Evolutionary conservation across 2,113 vertebrate genomes (phyloP).

Genomic region (Axis porcinus): DNA sequence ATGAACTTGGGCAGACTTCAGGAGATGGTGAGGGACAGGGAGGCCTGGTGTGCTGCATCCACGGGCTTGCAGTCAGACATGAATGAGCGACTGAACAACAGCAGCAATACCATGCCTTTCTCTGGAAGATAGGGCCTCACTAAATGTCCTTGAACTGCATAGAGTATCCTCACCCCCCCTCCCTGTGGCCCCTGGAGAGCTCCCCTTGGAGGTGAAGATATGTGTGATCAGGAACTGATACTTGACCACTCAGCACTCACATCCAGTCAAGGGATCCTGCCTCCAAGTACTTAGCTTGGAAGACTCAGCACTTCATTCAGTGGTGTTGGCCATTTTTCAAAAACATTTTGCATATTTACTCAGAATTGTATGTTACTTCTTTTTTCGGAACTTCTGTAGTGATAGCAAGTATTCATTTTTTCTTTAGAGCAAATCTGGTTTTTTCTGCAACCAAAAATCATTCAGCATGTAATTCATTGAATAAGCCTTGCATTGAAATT

Average conservation of each 20-base stretch:
- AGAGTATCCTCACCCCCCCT: background rate
- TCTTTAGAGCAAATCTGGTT: background rate
- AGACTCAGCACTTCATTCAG: background rate
- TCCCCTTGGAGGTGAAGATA: background rate
- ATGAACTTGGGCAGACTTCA: background rate
- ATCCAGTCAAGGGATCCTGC: background rate
- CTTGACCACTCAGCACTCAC: background rate
- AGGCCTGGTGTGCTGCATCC: background rate
- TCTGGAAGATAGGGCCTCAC: background rate
- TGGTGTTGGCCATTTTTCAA: background rate
- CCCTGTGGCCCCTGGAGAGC: background rate
- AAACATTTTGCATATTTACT: background rate
- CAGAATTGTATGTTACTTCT: background rate
- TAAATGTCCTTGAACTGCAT: background rate
- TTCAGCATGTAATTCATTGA: background rate
- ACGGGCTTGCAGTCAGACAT: background rate
- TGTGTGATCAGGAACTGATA: background rate
- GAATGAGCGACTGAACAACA: background rate
- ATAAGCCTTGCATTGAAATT: background rate
- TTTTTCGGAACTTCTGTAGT: background rate
- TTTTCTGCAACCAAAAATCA: background rate
- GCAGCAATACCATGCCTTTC: background rate
- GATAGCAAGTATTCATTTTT: background rate
- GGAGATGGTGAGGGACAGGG: background rate
- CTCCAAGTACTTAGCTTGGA: background rate